Evolutionary conservation across 37 sponge, comb jelly and placozoan species (phyloP), one percentile per base, ranked within the genome.

Genomic region (Theonella swinhoei): DNA sequence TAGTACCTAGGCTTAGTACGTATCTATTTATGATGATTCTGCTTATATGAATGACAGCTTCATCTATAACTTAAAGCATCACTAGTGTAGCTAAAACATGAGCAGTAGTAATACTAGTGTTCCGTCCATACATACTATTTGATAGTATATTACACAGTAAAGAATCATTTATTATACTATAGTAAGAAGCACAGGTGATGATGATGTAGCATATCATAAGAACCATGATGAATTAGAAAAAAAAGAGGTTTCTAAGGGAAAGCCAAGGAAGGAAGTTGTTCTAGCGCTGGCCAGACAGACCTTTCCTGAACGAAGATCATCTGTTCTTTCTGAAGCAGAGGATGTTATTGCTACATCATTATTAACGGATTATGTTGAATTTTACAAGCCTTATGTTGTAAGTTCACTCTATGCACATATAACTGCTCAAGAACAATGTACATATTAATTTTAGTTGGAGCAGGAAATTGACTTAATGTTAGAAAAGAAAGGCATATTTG

Each of bases 201-300:
- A 70, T 28, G 33, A 70, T 37, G 8, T 70, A 70, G 3, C 72
- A 9, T 24, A 32, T 30, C 33, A 70, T 30, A 34, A 34, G 31
- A 70, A n/a, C n/a, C n/a, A 70, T 37, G 39, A 30, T 24, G 7
- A 70, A 28, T 34, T 30, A 70, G 64, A 62, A 24, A 23, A 36
- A 36, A 78, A 78, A 33, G 79, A 78, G 32, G 20, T 78, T 33
- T 63, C 60, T 5, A 78, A 78, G 36, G 64, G 19, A 2, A 61
- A 63, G 35, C 79, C 79, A 78, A 66, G 79, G 3, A 78, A 14
- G 58, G 77, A 78, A 11, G 36, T 78, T 62, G 65, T 78, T 78
- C 17, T 78, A 2, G 2, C 34, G 8, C 31, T 78, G 39, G 33
- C 72, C 24, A 23, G 72, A 23, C 72, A 70, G 1, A 70, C 72